Evolutionary conservation across 2,797 vertebrate genomes (phyloP), one percentile per base, ranked within the genome.

Genomic region (Helostoma temminkii): DNA sequence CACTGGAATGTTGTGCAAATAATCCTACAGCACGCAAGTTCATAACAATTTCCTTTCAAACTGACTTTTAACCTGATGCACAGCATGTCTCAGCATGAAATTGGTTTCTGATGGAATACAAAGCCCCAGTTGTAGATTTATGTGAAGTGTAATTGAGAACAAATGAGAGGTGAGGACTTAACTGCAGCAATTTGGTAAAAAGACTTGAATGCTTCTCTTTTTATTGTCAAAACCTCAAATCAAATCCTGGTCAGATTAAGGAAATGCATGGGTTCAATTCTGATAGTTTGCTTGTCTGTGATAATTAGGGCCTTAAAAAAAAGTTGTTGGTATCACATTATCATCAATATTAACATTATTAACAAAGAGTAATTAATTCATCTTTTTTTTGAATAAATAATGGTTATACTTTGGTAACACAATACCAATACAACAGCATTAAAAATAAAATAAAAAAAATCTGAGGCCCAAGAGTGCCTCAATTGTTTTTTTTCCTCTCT

Each of bases 401-500:
- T 42, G 30, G 65, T 18, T 61, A 68, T 48, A 47, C 9, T 54
- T 58, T 4, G 3, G 21, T 58, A 39, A 69, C 49, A 69, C 63
- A 28, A 69, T 49, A 28, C 45, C 8, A 37, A 42, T 62, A 80
- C 54, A 57, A 59, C 32, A 36, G 73, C 42, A 45, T 63, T 11
- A 76, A 64, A 67, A 74, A 34, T 24, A 72, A 71, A n/a, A n/a
- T n/a, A n/a, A n/a, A n/a, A 63, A 58, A 57, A 67, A 76, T 59
- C 32, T 21, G 54, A 30, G 70, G 24, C 39, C 34, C 11, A 32
- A 80, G 76, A 76, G 62, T 48, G 66, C 73, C 60, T 70, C 56
- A 25, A 80, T 86, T 91, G 89, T 92, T 88, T 88, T 88, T 88
- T 88, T 87, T 82, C 84, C 89, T 84, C 46, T 60, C 71, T 50